Evolutionary conservation across 2,797 vertebrate genomes (phyloP).

Genomic region (Adelosebastes latens): DNA sequence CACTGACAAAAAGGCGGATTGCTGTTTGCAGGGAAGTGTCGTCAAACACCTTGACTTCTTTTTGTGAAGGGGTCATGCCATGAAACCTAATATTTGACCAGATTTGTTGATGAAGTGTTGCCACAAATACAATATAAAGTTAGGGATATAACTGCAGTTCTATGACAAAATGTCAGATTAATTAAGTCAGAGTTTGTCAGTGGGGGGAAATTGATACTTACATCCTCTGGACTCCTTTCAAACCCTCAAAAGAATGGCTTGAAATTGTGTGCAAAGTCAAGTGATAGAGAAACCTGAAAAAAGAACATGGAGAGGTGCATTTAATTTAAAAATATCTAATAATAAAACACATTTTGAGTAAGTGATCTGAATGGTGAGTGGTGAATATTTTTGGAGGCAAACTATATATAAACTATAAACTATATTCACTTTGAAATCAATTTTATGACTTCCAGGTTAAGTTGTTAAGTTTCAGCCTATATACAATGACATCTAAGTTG

Average conservation of each 20-base stretch:
- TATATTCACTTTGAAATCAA: neutral
- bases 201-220: conserved; percentile 71
- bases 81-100: neutral
- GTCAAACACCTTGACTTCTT: neutral
- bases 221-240: conserved; percentile 85
- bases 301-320: neutral
- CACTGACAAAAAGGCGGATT: neutral
- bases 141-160: neutral
- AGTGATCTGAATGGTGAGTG: neutral
- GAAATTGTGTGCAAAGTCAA: conserved; percentile 85
- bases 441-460: neutral
- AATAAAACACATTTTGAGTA: neutral
- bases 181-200: neutral
- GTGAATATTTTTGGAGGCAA: too few species aligned
- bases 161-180: neutral
- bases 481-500: neutral
- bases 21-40: neutral
- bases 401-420: too few species aligned
- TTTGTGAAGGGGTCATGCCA: neutral
- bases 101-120: neutral
- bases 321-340: neutral
- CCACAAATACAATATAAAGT: neutral
- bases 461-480: neutral
- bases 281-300: conserved; percentile 85
- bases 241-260: conserved; percentile 86